Evolutionary conservation across 2,888 invertebrate genomes (phyloP).

Genomic region (Spodoptera picta): DNA sequence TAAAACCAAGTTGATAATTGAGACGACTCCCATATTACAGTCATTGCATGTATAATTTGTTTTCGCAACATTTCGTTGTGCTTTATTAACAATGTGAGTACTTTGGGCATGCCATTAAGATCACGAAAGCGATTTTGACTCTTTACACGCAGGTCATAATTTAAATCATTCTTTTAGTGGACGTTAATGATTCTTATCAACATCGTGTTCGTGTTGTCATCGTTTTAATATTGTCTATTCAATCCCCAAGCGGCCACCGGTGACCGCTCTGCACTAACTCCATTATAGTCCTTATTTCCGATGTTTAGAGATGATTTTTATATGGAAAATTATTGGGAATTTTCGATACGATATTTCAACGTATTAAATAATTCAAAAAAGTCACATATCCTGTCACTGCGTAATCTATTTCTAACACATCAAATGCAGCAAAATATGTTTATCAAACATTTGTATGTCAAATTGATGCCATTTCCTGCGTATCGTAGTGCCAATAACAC

Average conservation of each 20-base stretch:
- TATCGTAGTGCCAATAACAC: slow-evolving; percentile 43
- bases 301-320: too few relatives aligned
- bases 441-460: slow-evolving; percentile 22
- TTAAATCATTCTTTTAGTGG: slow-evolving; percentile 12
- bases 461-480: slow-evolving; percentile 37
- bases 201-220: neutral
- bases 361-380: neutral
- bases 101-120: slow-evolving; percentile 34
- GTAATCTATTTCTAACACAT: slow-evolving; percentile 7
- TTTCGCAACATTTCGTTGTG: slow-evolving; percentile 35
- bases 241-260: too few relatives aligned
- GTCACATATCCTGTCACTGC: too few relatives aligned
- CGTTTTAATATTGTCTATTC: neutral
- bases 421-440: slow-evolving; percentile 1
- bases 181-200: slow-evolving; percentile 3
- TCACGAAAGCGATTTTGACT: slow-evolving; percentile 18
- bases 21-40: slow-evolving; percentile 44
- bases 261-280: too few relatives aligned
- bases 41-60: slow-evolving; percentile 41
- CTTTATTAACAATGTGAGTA: slow-evolving; percentile 32
- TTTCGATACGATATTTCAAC: neutral
- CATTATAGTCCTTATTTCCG: too few relatives aligned
- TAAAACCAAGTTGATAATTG: slow-evolving; percentile 49
- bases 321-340: too few relatives aligned
- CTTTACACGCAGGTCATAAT: slow-evolving; percentile 13